Conservation (phyloP, 2,113 vertebrate species). For the Lota lota region DNA sequence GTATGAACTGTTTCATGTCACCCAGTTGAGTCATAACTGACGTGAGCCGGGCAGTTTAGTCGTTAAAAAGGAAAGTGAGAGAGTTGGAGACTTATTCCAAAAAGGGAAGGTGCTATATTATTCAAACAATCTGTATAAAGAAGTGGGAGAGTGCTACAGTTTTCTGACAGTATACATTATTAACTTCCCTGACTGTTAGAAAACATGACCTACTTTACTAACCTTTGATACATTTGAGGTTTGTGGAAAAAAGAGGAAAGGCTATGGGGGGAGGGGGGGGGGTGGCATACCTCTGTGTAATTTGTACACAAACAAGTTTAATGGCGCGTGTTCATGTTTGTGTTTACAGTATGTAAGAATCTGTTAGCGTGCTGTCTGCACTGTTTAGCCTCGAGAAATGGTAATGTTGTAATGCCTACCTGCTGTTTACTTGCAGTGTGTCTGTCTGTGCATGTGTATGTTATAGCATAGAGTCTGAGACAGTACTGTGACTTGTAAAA, state of each 20-base stretch:
- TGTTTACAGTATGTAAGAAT: neutral
- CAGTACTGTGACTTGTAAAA: conserved; percentile 48
- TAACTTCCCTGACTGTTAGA: neutral
- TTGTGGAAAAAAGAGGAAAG: neutral
- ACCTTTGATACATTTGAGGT: neutral
- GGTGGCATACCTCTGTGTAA: conserved; percentile 20
- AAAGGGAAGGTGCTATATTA: too few species aligned
- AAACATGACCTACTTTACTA: conserved; percentile 28
- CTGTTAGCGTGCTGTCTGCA: conserved; percentile 6
- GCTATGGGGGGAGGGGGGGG: too few species aligned
- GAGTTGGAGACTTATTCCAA: too few species aligned
- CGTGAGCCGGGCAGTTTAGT: too few species aligned
- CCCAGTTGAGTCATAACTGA: too few species aligned
- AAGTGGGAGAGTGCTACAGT: too few species aligned
- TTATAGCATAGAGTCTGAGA: neutral
- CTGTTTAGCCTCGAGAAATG: conserved; percentile 13
- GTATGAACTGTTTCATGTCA: too few species aligned
- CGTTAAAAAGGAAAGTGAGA: too few species aligned
- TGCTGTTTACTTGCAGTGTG: conserved; percentile 22
- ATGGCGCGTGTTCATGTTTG: conserved; percentile 5
- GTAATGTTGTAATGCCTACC: conserved; percentile 29
- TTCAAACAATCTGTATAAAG: too few species aligned
- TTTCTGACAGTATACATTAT: too few species aligned
- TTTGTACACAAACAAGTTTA: conserved; percentile 47
- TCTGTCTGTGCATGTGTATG: conserved; percentile 32